Evolutionary conservation across 2,888 invertebrate genomes (phyloP).

Genomic region (Drosophila testacea): DNA sequence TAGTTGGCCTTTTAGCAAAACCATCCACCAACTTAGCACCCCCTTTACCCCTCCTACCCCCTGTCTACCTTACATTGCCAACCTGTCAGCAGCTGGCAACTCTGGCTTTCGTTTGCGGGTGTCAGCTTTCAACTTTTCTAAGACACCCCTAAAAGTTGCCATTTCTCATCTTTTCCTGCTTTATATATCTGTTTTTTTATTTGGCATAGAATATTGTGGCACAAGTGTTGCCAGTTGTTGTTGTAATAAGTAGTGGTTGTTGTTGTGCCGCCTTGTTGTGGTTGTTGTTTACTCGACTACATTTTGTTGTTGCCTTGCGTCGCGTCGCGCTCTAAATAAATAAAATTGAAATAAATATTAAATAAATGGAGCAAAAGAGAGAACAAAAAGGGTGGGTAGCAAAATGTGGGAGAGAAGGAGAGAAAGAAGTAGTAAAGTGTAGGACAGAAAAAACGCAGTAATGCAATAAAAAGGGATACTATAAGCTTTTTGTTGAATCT

Average conservation of each 20-base stretch:
- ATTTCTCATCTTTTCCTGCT: slow-evolving; percentile 22
- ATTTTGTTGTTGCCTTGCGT: slow-evolving; percentile 20
- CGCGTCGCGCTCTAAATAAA: slow-evolving; percentile 56
- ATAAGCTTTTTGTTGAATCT: slow-evolving; percentile 23
- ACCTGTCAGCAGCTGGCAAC: slow-evolving; percentile 49
- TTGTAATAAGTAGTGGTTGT: slow-evolving; percentile 33
- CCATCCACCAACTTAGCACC: slow-evolving; percentile 10
- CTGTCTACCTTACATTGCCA: neutral
- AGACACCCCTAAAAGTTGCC: slow-evolving; percentile 42
- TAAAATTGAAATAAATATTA: slow-evolving; percentile 75
- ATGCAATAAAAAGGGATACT: slow-evolving; percentile 15
- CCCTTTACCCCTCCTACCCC: neutral
- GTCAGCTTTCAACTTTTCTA: slow-evolving; percentile 50
- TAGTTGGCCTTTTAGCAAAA: slow-evolving; percentile 8
- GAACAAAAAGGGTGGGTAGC: neutral
- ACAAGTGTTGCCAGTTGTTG: slow-evolving; percentile 47
- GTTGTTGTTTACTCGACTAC: slow-evolving; percentile 15
- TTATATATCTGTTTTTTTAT: slow-evolving; percentile 9
- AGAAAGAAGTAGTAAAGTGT: slow-evolving; percentile 5
- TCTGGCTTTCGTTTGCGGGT: slow-evolving; percentile 52
- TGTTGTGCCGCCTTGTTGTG: slow-evolving; percentile 20
- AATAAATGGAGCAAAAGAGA: slow-evolving; percentile 60
- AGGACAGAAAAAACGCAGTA: neutral
- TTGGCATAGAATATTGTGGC: slow-evolving; percentile 38
- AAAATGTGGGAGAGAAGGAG: neutral